Base-by-base conservation (phyloP, 2,888 invertebrate species). In the Andrena dorsata region DNA sequence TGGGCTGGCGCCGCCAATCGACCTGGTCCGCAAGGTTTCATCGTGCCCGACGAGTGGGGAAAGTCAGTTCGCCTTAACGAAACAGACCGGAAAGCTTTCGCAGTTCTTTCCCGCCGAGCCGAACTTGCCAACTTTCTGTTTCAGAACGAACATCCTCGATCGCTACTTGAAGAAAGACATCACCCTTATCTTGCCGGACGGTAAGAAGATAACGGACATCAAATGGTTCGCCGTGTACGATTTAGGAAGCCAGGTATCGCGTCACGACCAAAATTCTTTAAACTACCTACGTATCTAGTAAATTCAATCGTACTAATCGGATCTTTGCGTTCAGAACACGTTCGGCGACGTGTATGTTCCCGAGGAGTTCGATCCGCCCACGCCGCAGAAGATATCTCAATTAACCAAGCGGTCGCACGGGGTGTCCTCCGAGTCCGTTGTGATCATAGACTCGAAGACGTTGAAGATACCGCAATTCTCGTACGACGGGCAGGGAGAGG, bases 141-240 rank as follows among this genome's bases (percentile, higher is more conserved):
- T 72, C 93, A 98, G 98, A 91, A 98, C 98, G 0, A 98, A 98
- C 90, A 96, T 98, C 65, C 94, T 98, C 80, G 96, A 96, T 90
- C 96, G 97, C n/a, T 98, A 98, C 93, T 96, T 97, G 91, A 97
- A 98, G 92, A 97, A 96, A 92, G 97, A 98, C 90, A 96, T 98
- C 88, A 97, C 97, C 0, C 94, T 98, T 26, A 96, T 96, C 2
- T 94, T 98, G 77, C 98, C 98, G 0, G 98, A 98, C 83, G 96
- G 96, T 84, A 98, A 98, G 94, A 97, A 97, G 93, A 96, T 98
- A 80, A 97, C 97, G 0, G 97, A 98, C 87, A 96, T 98, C 86
- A 97, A 97, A 94, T 98, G 98, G 98, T 95, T 98, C 76, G 97
- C 98, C 0, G 95, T 98, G 69, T 98, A 98, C 94, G 98, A 98